phyloP scores from a whole-genome alignment of 1,140 invertebrate species.

The Berghia stephanieae region DNA sequence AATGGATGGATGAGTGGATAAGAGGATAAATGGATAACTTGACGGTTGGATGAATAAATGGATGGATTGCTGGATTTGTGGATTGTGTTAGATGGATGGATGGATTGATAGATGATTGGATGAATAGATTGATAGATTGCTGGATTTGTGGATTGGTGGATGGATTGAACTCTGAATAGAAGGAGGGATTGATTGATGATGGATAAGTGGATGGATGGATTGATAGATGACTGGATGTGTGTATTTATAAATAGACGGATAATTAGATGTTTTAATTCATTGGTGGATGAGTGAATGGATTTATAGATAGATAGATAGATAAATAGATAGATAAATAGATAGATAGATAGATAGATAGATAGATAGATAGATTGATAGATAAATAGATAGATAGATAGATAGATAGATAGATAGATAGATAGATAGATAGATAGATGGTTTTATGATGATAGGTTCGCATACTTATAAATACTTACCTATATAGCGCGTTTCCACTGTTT shows the following conservation, averaged over 20 bases:
- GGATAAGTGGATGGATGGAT: too few relatives aligned
- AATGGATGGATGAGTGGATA: too few relatives aligned
- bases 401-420: not conserved
- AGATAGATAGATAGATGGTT: slow-evolving; percentile 6
- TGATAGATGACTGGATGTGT: slow-evolving; percentile 13
- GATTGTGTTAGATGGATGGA: too few relatives aligned
- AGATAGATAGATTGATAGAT: not conserved
- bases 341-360: not conserved
- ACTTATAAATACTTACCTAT: too few relatives aligned
- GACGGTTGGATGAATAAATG: too few relatives aligned
- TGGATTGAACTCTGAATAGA: not conserved
- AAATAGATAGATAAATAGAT: not conserved
- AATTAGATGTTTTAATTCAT: not conserved
- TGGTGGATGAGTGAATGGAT: not conserved
- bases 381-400: not conserved
- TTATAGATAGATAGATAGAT: slow-evolving; percentile 1
- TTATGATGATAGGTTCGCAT: too few relatives aligned
- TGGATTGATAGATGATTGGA: too few relatives aligned
- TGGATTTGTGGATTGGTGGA: not conserved
- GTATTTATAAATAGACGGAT: not conserved
- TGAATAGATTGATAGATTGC: not conserved
- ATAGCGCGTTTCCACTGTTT: too few relatives aligned
- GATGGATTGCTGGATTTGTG: too few relatives aligned
- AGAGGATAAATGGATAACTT: too few relatives aligned
- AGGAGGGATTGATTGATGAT: not conserved